Evolutionary conservation across 2,113 vertebrate species (phyloP), one percentile per base, ranked within the genome.

Genomic region (Nerophis lumbriciformis): DNA sequence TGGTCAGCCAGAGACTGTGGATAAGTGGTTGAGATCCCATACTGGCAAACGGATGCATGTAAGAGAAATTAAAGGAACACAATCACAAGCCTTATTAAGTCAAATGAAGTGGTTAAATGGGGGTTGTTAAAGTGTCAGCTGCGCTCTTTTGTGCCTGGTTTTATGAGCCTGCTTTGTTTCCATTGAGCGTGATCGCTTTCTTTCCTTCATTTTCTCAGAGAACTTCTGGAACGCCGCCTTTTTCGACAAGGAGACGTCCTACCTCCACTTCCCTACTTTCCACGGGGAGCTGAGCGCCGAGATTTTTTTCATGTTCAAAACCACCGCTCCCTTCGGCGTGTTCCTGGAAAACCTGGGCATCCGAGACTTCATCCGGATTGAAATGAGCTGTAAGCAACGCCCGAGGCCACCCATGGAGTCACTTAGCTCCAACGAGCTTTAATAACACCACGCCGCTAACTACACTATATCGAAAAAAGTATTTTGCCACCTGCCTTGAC

Each of bases 311-410:
- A 90, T 93, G 78, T 96, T 96, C 74, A 96, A 96, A 83, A 96
- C 94, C 53, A 89, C 87, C 54, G 90, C 93, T 59, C 88, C 90
- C 0, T 92, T 92, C 3, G 94, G 94, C 16, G 87, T 95, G 2
- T 94, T 95, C 87, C 82, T 96, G 81, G 94, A 96, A 78, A 96
- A 94, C 75, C 81, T 96, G 48, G 94, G 94, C 72, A 94, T 95
- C 77, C 92, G 91, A 19, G 93, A 95, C 65, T 96, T 94, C 77
- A 93, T 96, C 66, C 88, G 93, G 36, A 91, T 96, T 76, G 93
- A 96, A 44, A 84, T 96, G 39, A 83, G 87, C 65, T 92, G 94
- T 96, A 86, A 94, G 94, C 94, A 53, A 8, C 35, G 3, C 49
- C 16, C 5, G 42, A 45, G 42, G 42, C 42, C 37, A 5, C 53